Evolutionary conservation across 2,797 vertebrate species (phyloP).

Genomic region (Melanotaenia pygmaea): DNA sequence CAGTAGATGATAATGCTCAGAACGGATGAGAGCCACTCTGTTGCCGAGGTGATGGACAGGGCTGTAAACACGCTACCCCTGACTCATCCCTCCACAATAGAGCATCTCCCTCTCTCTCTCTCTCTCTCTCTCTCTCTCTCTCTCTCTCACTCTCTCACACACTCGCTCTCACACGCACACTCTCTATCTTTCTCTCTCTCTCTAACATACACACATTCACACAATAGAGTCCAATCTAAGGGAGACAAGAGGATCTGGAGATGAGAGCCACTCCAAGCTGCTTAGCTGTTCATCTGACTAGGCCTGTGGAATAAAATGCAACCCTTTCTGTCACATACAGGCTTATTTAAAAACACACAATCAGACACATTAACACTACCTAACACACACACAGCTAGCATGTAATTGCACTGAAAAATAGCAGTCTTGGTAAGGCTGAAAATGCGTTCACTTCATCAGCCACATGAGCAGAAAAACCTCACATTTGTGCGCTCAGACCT

Average conservation of each 20-base stretch:
- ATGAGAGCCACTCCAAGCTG: conserved; percentile 72
- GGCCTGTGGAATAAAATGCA: conserved; percentile 54
- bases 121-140: conserved; percentile 33
- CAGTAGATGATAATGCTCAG: conserved; percentile 74
- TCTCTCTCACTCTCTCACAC: conserved; percentile 3
- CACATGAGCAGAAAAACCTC: not conserved
- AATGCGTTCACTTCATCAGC: not conserved
- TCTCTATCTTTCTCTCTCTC: conserved; percentile 14
- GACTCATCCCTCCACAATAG: conserved; percentile 79
- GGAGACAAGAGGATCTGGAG: conserved; percentile 72
- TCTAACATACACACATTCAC: conserved; percentile 32
- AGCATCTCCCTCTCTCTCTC: too few species aligned
- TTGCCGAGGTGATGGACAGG: conserved; percentile 76
- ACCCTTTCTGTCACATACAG: conserved; percentile 39
- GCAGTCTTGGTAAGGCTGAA: not conserved
- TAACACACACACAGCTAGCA: conserved; percentile 29
- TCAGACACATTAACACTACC: conserved; percentile 17
- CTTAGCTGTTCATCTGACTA: conserved; percentile 69
- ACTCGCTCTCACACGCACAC: not conserved
- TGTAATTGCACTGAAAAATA: conserved; percentile 19
- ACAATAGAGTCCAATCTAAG: conserved; percentile 68
- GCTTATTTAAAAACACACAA: conserved; percentile 44
- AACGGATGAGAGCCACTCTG: conserved; percentile 79
- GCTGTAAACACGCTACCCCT: conserved; percentile 80
- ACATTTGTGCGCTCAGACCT: not conserved